Percentiles rank a stretch among this genome's conserved stretches.
These are phyloP conservation scores for Ommatoiulus sabulosus DNA, from an alignment of 2,888 invertebrate species.

Conservation along the genomic window DNA sequence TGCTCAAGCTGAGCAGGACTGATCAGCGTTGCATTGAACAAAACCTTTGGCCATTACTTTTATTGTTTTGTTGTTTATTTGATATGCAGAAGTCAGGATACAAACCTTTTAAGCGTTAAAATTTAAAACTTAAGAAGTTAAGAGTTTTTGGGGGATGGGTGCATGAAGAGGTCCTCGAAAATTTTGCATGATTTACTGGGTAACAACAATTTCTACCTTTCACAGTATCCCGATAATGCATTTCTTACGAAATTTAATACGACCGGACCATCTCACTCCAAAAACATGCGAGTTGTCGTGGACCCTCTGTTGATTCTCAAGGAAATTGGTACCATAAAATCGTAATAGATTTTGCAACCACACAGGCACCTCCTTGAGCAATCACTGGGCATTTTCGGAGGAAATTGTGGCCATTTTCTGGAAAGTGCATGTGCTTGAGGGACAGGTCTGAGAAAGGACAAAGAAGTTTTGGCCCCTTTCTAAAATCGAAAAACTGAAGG, in stretches of 20 bases:
- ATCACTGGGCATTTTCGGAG: neutral
- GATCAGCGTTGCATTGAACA: too few species aligned
- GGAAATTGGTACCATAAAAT: slow-evolving; percentile 21
- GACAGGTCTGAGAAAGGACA: neutral
- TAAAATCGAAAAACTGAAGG: neutral
- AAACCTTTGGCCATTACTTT: too few species aligned
- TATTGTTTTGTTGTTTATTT: too few species aligned
- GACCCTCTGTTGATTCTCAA: neutral
- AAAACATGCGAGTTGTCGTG: neutral
- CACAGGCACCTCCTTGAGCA: neutral
- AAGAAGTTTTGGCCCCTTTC: neutral
- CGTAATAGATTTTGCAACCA: slow-evolving; percentile 22
- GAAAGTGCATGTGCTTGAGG: neutral
- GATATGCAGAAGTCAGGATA: too few species aligned
- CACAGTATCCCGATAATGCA: neutral
- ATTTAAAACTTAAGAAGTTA: too few species aligned
- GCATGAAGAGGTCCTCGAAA: neutral
- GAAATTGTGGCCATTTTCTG: neutral
- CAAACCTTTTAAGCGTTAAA: too few species aligned
- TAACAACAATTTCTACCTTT: neutral
- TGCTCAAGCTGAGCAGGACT: too few species aligned
- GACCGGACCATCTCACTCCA: neutral
- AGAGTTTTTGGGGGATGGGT: too few species aligned
- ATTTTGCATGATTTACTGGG: neutral
- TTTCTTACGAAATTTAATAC: neutral